These are phyloP conservation scores for Lutjanus campechanus DNA, from an alignment of 2,797 vertebrate genomes.

Conservation along the genomic window DNA sequence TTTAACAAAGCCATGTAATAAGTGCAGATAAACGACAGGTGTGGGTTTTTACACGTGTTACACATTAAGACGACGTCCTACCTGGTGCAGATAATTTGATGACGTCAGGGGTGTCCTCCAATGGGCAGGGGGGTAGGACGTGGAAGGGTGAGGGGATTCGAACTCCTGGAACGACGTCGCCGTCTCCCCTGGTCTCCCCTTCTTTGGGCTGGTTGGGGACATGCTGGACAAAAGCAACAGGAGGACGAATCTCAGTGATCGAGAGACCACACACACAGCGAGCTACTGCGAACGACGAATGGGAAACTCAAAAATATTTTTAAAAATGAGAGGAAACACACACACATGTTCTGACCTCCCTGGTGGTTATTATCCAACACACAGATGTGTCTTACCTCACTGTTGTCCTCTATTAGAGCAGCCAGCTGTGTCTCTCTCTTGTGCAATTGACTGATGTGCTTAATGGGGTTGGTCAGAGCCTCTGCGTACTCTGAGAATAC, in stretches of 20 bases:
- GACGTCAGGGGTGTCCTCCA: conserved; percentile 56
- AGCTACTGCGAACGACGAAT: neutral
- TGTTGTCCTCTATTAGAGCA: conserved; percentile 86
- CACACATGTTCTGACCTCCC: neutral
- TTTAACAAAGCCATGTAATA: too few relatives aligned
- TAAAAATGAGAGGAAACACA: too few relatives aligned
- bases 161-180: neutral
- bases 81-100: conserved; percentile 68
- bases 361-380: neutral
- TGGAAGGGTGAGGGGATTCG: conserved; percentile 9
- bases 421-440: conserved; percentile 90
- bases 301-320: too few relatives aligned
- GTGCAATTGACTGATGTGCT: conserved; percentile 88
- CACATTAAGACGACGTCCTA: conserved; percentile 44
- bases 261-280: neutral
- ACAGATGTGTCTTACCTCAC: conserved; percentile 83
- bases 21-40: neutral
- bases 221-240: conserved; percentile 51
- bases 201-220: conserved; percentile 59
- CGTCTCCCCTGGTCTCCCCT: conserved; percentile 37
- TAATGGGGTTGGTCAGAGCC: conserved; percentile 92
- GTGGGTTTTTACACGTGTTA: neutral
- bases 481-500: conserved; percentile 88
- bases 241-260: neutral
- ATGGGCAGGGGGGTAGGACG: neutral